phyloP scores from a whole-genome alignment of 2,113 vertebrate species.

The Chamaetylas fuelleborni region DNA sequence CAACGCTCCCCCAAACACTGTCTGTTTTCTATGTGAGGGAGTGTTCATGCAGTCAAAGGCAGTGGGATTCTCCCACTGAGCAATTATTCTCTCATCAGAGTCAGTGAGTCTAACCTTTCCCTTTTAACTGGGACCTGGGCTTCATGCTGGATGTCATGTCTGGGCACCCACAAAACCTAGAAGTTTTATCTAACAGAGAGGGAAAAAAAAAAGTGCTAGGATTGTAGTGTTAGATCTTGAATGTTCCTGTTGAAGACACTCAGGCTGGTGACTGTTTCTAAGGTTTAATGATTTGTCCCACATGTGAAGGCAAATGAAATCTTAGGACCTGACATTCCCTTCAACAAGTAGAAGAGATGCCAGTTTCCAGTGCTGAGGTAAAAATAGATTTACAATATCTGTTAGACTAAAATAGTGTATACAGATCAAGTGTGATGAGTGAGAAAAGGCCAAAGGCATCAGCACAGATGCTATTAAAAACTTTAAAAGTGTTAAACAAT shows the following conservation, averaged over 20 bases:
- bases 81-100: background rate
- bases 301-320: background rate
- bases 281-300: background rate
- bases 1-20: rapidly evolving
- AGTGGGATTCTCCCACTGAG: background rate
- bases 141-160: background rate
- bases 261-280: background rate
- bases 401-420: background rate
- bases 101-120: background rate
- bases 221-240: background rate
- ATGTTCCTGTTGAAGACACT: background rate
- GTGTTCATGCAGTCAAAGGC: background rate
- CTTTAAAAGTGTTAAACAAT: background rate
- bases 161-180: background rate
- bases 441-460: background rate
- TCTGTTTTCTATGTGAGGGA: background rate
- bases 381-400: background rate
- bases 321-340: background rate
- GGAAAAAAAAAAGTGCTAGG: background rate
- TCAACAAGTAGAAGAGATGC: background rate
- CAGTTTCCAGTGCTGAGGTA: background rate
- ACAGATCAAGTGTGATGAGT: background rate
- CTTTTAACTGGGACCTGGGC: background rate
- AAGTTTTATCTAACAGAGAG: background rate
- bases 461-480: background rate